phyloP scores from a whole-genome alignment of 2,113 vertebrate species.

The Gallinago jamesoni region DNA sequence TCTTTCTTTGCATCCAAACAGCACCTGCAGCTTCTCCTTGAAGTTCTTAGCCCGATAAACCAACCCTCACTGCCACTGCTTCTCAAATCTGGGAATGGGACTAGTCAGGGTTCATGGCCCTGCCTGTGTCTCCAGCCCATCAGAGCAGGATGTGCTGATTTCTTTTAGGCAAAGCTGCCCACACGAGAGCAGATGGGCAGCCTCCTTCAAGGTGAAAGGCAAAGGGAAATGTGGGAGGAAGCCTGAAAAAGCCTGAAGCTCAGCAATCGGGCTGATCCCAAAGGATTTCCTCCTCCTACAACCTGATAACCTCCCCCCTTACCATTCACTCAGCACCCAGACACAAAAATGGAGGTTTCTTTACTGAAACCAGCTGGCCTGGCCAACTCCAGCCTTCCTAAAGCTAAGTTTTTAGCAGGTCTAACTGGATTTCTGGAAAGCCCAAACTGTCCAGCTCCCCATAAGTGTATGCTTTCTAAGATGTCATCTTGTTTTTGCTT shows the following conservation, averaged over 20 bases:
- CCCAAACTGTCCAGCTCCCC: not conserved
- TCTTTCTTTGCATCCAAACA: not conserved
- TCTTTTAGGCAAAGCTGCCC: not conserved
- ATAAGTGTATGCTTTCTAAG: not conserved
- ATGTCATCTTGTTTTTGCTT: not conserved
- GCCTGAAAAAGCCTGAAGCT: not conserved
- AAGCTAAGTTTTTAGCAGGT: not conserved
- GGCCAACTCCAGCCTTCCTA: not conserved
- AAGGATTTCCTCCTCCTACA: not conserved
- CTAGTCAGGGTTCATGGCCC: not conserved
- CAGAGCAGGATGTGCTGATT: not conserved
- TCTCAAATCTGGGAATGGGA: not conserved
- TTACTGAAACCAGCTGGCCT: not conserved
- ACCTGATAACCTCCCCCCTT: not conserved
- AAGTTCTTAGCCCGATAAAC: not conserved
- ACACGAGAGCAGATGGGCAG: accelerated
- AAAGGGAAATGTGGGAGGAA: not conserved
- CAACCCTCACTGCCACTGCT: not conserved
- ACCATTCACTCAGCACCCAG: not conserved
- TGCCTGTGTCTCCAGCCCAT: not conserved
- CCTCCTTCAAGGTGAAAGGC: not conserved
- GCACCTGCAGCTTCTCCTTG: not conserved
- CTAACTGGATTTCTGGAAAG: not conserved
- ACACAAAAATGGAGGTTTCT: not conserved
- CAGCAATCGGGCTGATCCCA: not conserved